Base-by-base conservation (phyloP, 1,140 invertebrate genomes). In the Drosophila arawakana region DNA sequence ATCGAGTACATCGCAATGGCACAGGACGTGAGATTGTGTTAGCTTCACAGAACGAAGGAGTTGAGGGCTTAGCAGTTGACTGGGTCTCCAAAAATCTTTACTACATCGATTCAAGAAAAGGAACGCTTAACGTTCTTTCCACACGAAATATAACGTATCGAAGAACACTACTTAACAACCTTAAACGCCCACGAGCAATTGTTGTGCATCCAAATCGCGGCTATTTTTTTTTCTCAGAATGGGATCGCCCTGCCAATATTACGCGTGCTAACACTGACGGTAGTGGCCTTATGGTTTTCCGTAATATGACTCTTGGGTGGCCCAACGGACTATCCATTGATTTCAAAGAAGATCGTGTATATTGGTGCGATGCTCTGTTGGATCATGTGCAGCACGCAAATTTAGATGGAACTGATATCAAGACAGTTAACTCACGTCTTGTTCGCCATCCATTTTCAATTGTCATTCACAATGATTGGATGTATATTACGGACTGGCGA, bases 401-500 rank as follows among this genome's bases (percentile, higher is more conserved):
- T 84, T 93, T 99, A 6, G 97, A 99, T 91, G 99, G 99, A 4
- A 96, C 95, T 0, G 98, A 99, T 92, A 96, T 99, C 0, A 96
- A 96, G 80, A 98, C 97, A 0, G 96, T 99, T 0, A 98, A 96
- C 82, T 97, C 97, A 0, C 93, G 96, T 67, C 93, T 98, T 1
- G 98, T 99, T 15, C 94, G 97, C 49, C 98, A 99, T 94, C 98
- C 99, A 6, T 99, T 99, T 93, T 99, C 98, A 0, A 96, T 99
- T 44, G 97, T 98, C 0, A 97, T 99, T 70, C 95, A 98, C 92
- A 95, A 96, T 81, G 96, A 98, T n/a, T 98, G 96, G 93, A 96
- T 99, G 94, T 99, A 98, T 90, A 98, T 99, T 11, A 99, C 98
- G 0, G 98, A 99, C 91, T 99, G 98, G 98, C 93, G 98, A 41